Conservation (phyloP, 2,888 invertebrate species). For the Chalcosyrphus nemorum region DNA sequence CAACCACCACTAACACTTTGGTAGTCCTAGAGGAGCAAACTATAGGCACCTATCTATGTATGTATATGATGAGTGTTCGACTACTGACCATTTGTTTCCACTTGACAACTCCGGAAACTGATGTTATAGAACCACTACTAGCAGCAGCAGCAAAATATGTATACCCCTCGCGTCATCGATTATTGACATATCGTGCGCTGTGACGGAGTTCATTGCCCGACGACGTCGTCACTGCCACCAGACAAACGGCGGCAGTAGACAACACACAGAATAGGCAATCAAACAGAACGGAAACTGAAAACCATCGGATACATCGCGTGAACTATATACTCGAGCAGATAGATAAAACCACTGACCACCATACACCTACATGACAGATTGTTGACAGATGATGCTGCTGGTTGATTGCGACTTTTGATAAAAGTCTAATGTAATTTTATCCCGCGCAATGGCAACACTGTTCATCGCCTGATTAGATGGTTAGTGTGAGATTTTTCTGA, state of each 20-base stretch:
- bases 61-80: neutral
- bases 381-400: conserved; percentile 45
- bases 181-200: conserved; percentile 34
- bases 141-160: neutral
- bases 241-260: conserved; percentile 18
- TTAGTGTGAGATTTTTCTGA: conserved; percentile 1
- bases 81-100: neutral
- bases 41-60: too few relatives aligned
- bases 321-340: neutral
- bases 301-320: neutral
- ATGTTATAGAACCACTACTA: conserved; percentile 1
- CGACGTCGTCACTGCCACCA: too few relatives aligned
- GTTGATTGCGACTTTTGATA: conserved; percentile 30
- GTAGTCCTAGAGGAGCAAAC: neutral
- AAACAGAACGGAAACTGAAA: conserved; percentile 48
- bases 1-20: neutral
- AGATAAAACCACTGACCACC: neutral
- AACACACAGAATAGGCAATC: conserved; percentile 39
- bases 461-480: too few relatives aligned
- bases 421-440: neutral
- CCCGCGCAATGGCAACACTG: neutral
- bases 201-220: conserved; percentile 26
- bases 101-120: conserved; percentile 37
- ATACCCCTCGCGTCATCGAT: neutral
- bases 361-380: conserved; percentile 29